These are phyloP conservation scores for Ectobius pallidus DNA, from an alignment of 2,888 invertebrate genomes.

Conservation along the genomic window DNA sequence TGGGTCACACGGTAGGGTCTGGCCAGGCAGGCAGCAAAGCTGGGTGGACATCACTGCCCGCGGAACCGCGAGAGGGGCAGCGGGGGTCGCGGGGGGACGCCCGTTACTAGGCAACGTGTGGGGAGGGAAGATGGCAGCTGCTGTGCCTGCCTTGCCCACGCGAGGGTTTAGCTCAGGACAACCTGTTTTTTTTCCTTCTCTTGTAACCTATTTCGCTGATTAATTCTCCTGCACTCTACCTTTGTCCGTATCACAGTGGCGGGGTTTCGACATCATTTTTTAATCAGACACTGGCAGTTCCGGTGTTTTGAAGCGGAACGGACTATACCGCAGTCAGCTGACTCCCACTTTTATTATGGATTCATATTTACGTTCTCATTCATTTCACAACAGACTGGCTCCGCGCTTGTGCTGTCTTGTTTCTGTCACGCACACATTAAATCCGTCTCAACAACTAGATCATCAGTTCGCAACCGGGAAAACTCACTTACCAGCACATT, in stretches of 20 bases:
- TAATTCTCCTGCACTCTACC: background rate
- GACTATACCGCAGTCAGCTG: background rate
- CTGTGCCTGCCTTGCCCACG: constrained; percentile 40
- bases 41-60: constrained; percentile 40
- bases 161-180: constrained; percentile 14
- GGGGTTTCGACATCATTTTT: too few species aligned
- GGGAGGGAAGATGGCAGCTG: constrained; percentile 40
- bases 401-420: too few species aligned
- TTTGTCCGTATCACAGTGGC: background rate
- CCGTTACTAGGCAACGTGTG: constrained; percentile 52
- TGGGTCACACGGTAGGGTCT: constrained; percentile 43
- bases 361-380: constrained; percentile 4
- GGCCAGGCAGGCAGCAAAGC: constrained; percentile 51
- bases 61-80: constrained; percentile 39
- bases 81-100: constrained; percentile 42
- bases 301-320: too few species aligned
- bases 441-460: too few species aligned
- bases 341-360: background rate
- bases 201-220: constrained; percentile 30
- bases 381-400: background rate
- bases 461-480: too few species aligned
- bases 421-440: too few species aligned
- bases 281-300: too few species aligned
- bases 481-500: too few species aligned
- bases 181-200: constrained; percentile 42